These are phyloP conservation scores for Pelodytes ibericus DNA, from an alignment of 2,797 vertebrate genomes.

Conservation along the genomic window DNA sequence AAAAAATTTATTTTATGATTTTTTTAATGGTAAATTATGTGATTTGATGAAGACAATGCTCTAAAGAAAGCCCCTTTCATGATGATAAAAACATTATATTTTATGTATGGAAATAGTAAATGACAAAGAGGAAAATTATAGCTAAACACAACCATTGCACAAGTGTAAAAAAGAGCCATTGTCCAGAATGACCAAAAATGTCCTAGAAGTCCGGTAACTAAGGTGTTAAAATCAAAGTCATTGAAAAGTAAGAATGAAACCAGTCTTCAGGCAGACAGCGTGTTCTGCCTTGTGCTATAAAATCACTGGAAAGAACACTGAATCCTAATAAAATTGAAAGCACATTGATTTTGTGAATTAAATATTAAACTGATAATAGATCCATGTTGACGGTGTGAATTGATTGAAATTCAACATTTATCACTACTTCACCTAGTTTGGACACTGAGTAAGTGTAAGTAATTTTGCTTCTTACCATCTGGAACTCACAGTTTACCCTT, in stretches of 20 bases:
- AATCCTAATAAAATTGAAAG: conserved; percentile 42
- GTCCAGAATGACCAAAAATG: too few species aligned
- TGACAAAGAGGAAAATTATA: too few species aligned
- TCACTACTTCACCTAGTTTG: background rate
- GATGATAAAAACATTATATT: too few species aligned
- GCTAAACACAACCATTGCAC: too few species aligned
- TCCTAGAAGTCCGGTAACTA: too few species aligned
- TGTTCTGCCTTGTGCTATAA: conserved; percentile 37
- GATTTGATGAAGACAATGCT: too few species aligned
- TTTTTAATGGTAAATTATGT: too few species aligned
- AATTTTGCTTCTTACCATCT: background rate
- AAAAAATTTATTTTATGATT: too few species aligned
- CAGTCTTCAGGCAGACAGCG: conserved; percentile 30
- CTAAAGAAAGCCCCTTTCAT: too few species aligned
- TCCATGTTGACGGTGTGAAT: conserved; percentile 22
- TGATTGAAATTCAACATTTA: conserved; percentile 39
- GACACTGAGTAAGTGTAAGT: conserved; percentile 10
- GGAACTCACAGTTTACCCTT: background rate
- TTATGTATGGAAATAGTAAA: too few species aligned
- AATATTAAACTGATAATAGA: conserved; percentile 51
- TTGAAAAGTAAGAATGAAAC: conserved; percentile 34
- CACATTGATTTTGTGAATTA: conserved; percentile 47
- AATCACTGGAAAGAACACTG: conserved; percentile 31
- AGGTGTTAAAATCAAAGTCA: conserved; percentile 29
- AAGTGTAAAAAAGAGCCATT: too few species aligned